Conservation (phyloP, 2,888 invertebrate species). For the Aphidius colemani region DNA sequence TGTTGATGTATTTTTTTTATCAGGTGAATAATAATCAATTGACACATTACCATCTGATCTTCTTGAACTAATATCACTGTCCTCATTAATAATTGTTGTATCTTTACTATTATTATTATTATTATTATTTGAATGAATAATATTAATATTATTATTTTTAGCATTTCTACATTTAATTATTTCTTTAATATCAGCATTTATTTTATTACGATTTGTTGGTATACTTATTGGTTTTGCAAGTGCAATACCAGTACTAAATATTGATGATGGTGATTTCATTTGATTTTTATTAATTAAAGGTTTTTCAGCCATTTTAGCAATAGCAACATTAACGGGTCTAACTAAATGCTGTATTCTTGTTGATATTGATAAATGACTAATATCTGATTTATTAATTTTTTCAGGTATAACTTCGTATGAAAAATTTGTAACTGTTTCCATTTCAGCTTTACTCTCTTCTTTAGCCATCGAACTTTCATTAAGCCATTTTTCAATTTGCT, state of each 20-base stretch:
- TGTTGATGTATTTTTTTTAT: conserved; percentile 28
- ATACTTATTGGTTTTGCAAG: conserved; percentile 27
- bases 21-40: not conserved
- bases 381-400: conserved; percentile 40
- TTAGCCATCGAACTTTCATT: conserved; percentile 65
- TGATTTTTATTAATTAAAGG: conserved; percentile 13
- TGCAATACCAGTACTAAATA: conserved; percentile 28
- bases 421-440: conserved; percentile 47
- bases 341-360: conserved; percentile 57
- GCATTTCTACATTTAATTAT: conserved; percentile 43
- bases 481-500: conserved; percentile 72
- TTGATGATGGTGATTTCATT: conserved; percentile 28
- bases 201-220: conserved; percentile 37
- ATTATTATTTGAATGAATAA: not conserved
- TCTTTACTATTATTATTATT: conserved; percentile 2
- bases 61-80: conserved; percentile 42
- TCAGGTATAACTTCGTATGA: conserved; percentile 41
- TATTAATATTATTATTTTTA: conserved; percentile 44
- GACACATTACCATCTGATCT: conserved; percentile 39
- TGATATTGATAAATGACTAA: conserved; percentile 54
- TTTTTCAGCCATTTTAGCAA: conserved; percentile 50
- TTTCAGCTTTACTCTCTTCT: conserved; percentile 53
- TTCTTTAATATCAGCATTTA: conserved; percentile 42
- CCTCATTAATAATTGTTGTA: conserved; percentile 32
- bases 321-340: conserved; percentile 56